phyloP scores from a whole-genome alignment of 2,113 vertebrate species.

The cattle (Bos taurus) region ARS-UCD2.0 NC_037336.1:84127001-84127500 shows the following conservation, averaged over 20 bases:
- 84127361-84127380: not conserved
- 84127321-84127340: not conserved
- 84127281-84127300: not conserved
- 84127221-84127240: not conserved
- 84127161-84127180: not conserved
- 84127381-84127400: not conserved
- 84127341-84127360: not conserved
- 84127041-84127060: not conserved
- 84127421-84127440: not conserved
- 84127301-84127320: not conserved
- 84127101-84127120: not conserved
- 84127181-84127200: not conserved
- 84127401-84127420: not conserved
- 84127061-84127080: not conserved
- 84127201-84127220: not conserved
- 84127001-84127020: not conserved
- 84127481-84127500: not conserved
- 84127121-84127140: not conserved
- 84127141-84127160: not conserved
- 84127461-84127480: not conserved
- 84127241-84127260: not conserved
- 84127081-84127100: not conserved
- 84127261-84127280: not conserved
- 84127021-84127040: not conserved
- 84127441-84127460: not conserved